A percentile compares a stretch with the other conserved stretches of the same genome.
Evolutionary conservation across 2,113 vertebrate genomes (phyloP).

Genomic region (Ondatra zibethicus): DNA sequence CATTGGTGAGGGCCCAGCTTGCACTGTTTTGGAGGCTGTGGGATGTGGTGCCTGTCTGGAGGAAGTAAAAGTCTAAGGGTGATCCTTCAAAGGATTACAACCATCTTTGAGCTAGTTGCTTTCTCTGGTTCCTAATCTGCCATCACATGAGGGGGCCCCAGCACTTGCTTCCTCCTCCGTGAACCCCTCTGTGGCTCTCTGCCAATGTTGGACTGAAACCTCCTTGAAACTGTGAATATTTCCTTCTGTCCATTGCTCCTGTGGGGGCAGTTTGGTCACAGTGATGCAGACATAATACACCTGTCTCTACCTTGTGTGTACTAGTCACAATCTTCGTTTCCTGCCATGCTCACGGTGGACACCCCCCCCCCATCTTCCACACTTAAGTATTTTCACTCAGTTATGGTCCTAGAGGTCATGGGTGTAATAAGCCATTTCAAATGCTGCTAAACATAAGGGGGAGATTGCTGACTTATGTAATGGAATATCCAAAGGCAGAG

Average conservation of each 20-base stretch:
- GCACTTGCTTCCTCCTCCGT: not conserved
- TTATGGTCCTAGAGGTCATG: not conserved
- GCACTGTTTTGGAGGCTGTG: not conserved
- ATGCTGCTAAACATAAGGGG: not conserved
- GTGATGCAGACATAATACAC: not conserved
- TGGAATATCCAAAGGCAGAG: not conserved
- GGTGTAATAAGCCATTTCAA: not conserved
- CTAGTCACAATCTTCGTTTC: not conserved
- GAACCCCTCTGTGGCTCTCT: not conserved
- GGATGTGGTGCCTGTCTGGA: not conserved
- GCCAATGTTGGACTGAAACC: not conserved
- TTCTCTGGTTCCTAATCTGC: not conserved
- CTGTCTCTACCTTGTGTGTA: not conserved
- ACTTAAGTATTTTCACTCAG: not conserved
- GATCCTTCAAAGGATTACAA: not conserved
- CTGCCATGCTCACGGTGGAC: not conserved
- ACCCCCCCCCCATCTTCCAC: not conserved
- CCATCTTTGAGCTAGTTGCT: not conserved
- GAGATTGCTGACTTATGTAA: not conserved
- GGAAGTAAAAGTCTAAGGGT: not conserved
- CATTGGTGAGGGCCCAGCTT: not conserved
- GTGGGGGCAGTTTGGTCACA: not conserved
- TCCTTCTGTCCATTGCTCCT: not conserved
- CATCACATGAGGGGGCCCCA: not conserved
- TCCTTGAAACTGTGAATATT: not conserved